Base-by-base conservation (phyloP, 2,797 vertebrate genomes). In the Heteromormyrus szaboi region DNA sequence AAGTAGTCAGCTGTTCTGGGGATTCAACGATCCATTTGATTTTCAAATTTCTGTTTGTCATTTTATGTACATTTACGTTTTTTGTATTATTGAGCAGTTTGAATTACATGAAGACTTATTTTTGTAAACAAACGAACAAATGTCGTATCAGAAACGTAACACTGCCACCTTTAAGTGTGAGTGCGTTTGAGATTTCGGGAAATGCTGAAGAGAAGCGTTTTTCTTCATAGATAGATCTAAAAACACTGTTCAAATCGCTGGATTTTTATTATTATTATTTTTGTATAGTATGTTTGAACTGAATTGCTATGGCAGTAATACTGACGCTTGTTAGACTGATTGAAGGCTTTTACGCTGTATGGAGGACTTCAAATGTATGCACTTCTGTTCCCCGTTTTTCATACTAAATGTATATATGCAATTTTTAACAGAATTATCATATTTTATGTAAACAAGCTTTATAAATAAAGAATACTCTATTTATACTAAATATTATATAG, bases 361-460 rank as follows among this genome's bases (percentile, higher is more conserved):
- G 96, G 95, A 95, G 93, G 92, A 93, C 91, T 96, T 94, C 92
- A 92, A 93, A 97, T 95, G 93, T 97, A 96, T 97, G 97, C 97
- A 98, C 97, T 98, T 97, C 91, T 91, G 94, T 94, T 95, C 95
- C 94, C 93, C 92, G 88, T 93, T 94, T 94, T 93, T 92, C 84
- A 92, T 95, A 96, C 94, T 94, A 94, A 92, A 92, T 97, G 96
- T 97, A 97, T 90, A 97, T 97, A 97, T 88, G 92, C 93, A 92
- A 96, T 96, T 95, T 94, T 96, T 94, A 96, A 96, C 95, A 93
- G 95, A 97, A 97, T 88, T 92, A 94, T 91, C 88, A 94, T 97
- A 96, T 97, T 97, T 97, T 96, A 96, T 96, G 96, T 96, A 96
- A 96, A 96, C 91, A 91, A 93, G 91, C 95, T 97, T 96, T 96